A percentile compares a stretch with the other conserved stretches of the same genome.
phyloP scores from a whole-genome alignment of 2,113 vertebrate genomes.

The Rhodinocichla rosea region DNA sequence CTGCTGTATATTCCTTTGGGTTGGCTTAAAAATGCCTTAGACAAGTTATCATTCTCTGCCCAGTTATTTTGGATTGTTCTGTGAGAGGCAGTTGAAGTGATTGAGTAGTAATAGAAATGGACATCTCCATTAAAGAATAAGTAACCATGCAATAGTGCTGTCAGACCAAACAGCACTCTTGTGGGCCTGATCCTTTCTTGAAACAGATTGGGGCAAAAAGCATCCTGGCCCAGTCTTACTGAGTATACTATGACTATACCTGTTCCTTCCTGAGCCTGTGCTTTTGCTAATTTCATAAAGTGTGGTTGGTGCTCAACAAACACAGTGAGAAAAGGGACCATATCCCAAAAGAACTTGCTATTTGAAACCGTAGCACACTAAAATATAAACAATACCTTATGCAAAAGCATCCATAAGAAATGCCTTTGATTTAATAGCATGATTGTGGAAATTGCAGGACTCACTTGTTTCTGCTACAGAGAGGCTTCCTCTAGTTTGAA shows the following conservation, averaged over 20 bases:
- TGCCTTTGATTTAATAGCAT: not conserved
- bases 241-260: not conserved
- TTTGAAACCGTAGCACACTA: not conserved
- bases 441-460: not conserved
- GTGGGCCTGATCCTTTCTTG: not conserved
- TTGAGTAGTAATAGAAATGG: constrained; percentile 5
- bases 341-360: not conserved
- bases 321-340: not conserved
- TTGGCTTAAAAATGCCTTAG: not conserved
- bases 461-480: not conserved
- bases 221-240: not conserved
- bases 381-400: not conserved
- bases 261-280: not conserved
- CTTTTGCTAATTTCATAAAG: not conserved
- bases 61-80: not conserved
- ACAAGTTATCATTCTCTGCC: not conserved
- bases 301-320: not conserved
- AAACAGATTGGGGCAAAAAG: not conserved
- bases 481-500: not conserved
- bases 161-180: not conserved
- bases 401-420: not conserved
- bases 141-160: not conserved
- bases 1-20: not conserved
- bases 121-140: not conserved
- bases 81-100: not conserved